A percentile compares a stretch with the other conserved stretches of the same genome.
phyloP scores from a whole-genome alignment of 2,888 invertebrate species.

The Epirrhoe tristata region DNA sequence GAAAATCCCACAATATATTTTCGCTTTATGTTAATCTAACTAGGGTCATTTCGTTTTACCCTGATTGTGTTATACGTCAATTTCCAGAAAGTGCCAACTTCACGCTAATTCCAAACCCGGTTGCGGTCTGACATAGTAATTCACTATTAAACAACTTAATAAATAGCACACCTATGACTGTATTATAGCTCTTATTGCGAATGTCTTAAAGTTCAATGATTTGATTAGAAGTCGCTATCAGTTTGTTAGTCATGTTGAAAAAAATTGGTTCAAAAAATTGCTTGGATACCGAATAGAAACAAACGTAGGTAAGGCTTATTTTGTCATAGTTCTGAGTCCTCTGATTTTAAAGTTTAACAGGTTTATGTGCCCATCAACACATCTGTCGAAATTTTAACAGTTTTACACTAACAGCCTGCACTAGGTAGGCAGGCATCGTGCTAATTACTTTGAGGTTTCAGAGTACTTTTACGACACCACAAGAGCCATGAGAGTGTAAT shows the following conservation, averaged over 20 bases:
- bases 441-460: constrained; percentile 19
- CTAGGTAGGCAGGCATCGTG: constrained; percentile 22
- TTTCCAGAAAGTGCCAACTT: constrained; percentile 14
- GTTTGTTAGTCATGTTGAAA: constrained; percentile 25
- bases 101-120: constrained; percentile 33
- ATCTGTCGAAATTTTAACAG: constrained; percentile 27
- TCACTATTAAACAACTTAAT: constrained; percentile 55
- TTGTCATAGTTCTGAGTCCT: too few species aligned
- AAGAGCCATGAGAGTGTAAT: not conserved
- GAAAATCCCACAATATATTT: not conserved
- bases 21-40: not conserved
- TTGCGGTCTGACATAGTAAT: constrained; percentile 63
- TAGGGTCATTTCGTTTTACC: not conserved
- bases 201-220: constrained; percentile 22
- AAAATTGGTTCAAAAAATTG: not conserved
- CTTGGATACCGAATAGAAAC: too few species aligned
- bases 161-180: constrained; percentile 34
- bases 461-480: constrained; percentile 11
- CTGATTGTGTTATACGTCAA: constrained; percentile 11
- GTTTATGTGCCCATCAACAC: too few species aligned
- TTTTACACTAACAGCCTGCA: constrained; percentile 27
- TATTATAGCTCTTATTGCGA: constrained; percentile 25
- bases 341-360: too few species aligned
- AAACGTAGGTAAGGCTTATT: too few species aligned
- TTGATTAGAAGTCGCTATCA: constrained; percentile 9